Base-by-base conservation (phyloP, 1,140 invertebrate species). In the Apolygus lucorum region DNA sequence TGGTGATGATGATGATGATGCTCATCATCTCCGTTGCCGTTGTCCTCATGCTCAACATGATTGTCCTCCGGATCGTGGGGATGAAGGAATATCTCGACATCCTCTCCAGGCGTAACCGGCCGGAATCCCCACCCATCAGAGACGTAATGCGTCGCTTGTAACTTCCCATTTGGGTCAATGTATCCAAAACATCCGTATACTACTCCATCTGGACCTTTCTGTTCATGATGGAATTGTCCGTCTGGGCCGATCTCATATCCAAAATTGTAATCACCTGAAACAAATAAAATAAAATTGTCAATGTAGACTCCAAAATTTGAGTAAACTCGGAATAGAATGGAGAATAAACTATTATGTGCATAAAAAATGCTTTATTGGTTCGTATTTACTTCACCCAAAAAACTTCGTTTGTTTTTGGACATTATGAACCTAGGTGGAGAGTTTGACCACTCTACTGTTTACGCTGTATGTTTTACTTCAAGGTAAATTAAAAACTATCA, bases 181-280 rank as follows among this genome's bases (percentile, higher is more conserved):
- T 87, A 88, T 49, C 89, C 89, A 71, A 90, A 90, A 77, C 89
- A 90, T 72, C 89, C 89, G 71, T 90, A 90, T 0, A 88, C 89
- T 21, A 90, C 85, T 11, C 87, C 86, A 74, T 90, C 88, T 0
- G 86, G 83, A 14, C 86, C 88, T 67, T 85, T 82, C 42, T 81
- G 84, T 79, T 91, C 89, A 73, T 91, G 88, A 75, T 91, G 88
- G 76, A 91, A 91, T 76, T 90, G 88, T 11, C 88, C 88, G 74
- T 85, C 84, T 0, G 85, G 84, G 68, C 84, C 86, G 1, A 90
- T 83, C 76, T 89, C 70, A 42, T 73, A 73, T 54, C 64, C 70
- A 67, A 69, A 74, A 28, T 67, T 68, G 49, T 72, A 74, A 63
- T 65, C 27, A 68, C 63, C 73, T 74, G 67, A 70, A 72, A 70